phyloP scores from a whole-genome alignment of 2,888 invertebrate species.

The Mayetiola destructor region DNA sequence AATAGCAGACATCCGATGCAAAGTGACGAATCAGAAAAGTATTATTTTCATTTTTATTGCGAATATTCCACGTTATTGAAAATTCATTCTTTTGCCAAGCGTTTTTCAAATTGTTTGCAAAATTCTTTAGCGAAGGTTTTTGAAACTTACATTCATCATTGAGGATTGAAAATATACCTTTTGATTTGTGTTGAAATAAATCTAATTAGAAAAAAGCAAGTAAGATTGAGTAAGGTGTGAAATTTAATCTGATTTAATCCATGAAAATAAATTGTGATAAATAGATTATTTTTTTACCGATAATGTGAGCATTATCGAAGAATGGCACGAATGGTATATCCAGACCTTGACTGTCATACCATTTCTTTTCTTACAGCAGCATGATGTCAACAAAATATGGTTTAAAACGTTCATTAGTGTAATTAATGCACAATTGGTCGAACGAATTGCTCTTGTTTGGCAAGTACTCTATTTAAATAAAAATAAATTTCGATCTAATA shows the following conservation, averaged over 20 bases:
- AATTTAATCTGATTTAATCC: not conserved
- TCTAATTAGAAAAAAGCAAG: not conserved
- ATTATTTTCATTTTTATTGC: not conserved
- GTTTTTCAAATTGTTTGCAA: not conserved
- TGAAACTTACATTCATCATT: not conserved
- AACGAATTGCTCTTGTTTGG: not conserved
- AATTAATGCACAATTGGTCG: constrained; percentile 1
- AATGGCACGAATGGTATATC: not conserved
- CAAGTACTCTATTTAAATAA: not conserved
- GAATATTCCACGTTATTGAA: not conserved
- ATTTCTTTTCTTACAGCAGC: not conserved
- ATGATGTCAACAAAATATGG: not conserved
- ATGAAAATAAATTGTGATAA: not conserved
- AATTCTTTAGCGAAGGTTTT: not conserved
- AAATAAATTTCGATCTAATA: not conserved
- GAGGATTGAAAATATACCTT: not conserved
- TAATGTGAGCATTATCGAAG: not conserved
- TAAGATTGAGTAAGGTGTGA: too few species aligned
- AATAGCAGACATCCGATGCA: not conserved
- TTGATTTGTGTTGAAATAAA: not conserved
- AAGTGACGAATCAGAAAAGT: not conserved
- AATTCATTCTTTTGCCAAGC: not conserved
- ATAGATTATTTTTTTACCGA: not conserved
- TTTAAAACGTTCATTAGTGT: not conserved
- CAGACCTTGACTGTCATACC: not conserved